Evolutionary conservation across 2,888 invertebrate species (phyloP), one percentile per base, ranked within the genome.

Genomic region (Meghimatium bilineatum): DNA sequence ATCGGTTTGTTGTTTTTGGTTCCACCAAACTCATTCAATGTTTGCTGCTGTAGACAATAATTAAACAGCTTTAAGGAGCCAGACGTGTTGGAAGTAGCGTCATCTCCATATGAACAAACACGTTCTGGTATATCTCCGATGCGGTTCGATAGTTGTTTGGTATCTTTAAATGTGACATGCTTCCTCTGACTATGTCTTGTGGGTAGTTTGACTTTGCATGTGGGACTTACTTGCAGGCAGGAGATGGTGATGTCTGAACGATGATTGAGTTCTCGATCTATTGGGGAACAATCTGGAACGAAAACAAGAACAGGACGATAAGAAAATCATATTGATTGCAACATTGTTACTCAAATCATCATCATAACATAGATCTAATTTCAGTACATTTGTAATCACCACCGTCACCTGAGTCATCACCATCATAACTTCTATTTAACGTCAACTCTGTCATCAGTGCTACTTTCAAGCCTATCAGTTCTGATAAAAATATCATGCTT

Each of bases 161-260:
- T 75, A 69, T 87, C 87, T 56, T 85, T 84, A 80, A 87, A 87
- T 29, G 87, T 87, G 71, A 87, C 87, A 81, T 87, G 86, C 60
- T 87, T 87, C 56, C 87, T 82, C 44, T 80, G 49, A 79, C 86
- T 86, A 38, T 49, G 71, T 66, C 86, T 36, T 69, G 83, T 79
- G 26, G 83, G 83, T 29, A 85, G 83, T 49, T 85, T 81, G 38
- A 85, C 79, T 52, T 83, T 84, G 36, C 85, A 83, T 60, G 83
- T 84, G 75, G 69, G 80, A 20, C 76, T 80, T 20, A 75, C 79
- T 52, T 79, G 77, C 49, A 79, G 74, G 29, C 67, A 36, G 52
- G 38, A 71, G 56, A 77, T 38, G 66, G 60, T 76, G 26, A 56
- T 66, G 69, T 84, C 72, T 29, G 82, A 80, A 63, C 60, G 84